phyloP scores from a whole-genome alignment of 2,113 vertebrate genomes.

The Gallinago undulata region DNA sequence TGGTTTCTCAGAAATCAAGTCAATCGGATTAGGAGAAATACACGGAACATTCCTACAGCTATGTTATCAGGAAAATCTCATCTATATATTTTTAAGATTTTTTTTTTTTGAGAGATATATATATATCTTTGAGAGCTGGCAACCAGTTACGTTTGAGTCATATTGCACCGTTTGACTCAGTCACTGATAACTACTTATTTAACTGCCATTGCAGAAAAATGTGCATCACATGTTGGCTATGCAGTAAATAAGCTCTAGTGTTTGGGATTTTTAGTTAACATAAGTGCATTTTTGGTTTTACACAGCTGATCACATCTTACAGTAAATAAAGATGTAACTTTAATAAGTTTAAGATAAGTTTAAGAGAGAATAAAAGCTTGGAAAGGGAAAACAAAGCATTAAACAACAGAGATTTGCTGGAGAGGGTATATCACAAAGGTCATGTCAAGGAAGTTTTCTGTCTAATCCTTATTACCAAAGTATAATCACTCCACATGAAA shows the following conservation, averaged over 20 bases:
- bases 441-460: not conserved
- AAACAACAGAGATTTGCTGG: not conserved
- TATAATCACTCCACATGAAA: not conserved
- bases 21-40: not conserved
- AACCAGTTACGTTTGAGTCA: not conserved
- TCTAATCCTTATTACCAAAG: not conserved
- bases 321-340: not conserved
- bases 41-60: not conserved
- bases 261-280: not conserved
- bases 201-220: not conserved
- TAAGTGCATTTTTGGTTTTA: not conserved
- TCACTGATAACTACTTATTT: not conserved
- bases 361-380: not conserved
- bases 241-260: not conserved
- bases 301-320: not conserved
- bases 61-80: not conserved
- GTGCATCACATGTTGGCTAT: not conserved
- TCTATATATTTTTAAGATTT: no score
- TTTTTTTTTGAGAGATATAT: no score
- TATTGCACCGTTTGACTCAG: not conserved
- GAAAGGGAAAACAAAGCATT: not conserved
- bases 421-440: not conserved
- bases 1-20: not conserved
- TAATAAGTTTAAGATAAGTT: not conserved
- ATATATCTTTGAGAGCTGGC: not conserved